Conservation (phyloP, 35 echinoderm and acorn worm species). For the Anneissia japonica region DNA sequence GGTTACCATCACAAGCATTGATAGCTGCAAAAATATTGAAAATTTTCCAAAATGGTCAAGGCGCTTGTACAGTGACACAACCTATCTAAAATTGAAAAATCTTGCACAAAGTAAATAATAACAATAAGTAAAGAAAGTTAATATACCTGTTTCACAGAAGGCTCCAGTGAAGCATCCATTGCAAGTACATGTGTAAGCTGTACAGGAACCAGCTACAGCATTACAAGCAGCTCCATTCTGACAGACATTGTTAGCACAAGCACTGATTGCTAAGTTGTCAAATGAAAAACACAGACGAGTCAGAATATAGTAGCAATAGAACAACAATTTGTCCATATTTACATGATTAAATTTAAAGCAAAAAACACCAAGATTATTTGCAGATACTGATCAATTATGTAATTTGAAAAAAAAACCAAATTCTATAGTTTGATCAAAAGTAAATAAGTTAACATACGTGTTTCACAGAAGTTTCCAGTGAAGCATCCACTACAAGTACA, state of each 20-base stretch:
- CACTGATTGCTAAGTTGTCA: conserved; percentile 15
- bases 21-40: neutral
- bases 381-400: too few relatives aligned
- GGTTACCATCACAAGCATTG: neutral
- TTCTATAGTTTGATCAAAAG: too few relatives aligned
- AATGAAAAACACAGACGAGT: neutral
- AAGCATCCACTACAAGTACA: neutral
- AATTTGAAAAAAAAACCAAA: too few relatives aligned
- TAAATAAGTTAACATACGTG: neutral
- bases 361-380: too few relatives aligned
- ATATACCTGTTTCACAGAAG: conserved; percentile 70
- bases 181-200: conserved; percentile 56
- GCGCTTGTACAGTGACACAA: neutral
- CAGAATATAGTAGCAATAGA: too few relatives aligned
- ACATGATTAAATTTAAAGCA: too few relatives aligned
- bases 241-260: conserved; percentile 62
- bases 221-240: conserved; percentile 53
- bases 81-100: neutral
- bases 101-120: neutral
- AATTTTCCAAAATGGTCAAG: neutral
- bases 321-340: too few relatives aligned
- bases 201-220: conserved; percentile 34
- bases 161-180: conserved; percentile 59
- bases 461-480: neutral
- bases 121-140: neutral